Evolutionary conservation across 1,140 invertebrate species (phyloP).

Genomic region (Amphibalanus amphitrite): DNA sequence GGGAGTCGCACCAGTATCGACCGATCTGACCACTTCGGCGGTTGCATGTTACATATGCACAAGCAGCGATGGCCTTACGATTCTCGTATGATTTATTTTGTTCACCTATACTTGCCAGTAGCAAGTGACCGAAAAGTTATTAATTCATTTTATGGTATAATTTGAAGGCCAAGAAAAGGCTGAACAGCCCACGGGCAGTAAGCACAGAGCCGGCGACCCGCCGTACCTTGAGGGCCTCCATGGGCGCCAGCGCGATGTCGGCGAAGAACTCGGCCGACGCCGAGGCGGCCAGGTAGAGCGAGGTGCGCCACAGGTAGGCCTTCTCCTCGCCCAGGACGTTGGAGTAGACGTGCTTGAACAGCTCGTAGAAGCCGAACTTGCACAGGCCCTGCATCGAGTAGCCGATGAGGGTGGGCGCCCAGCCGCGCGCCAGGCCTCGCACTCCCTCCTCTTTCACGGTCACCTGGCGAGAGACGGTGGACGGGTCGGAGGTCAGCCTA

Average conservation of each 20-base stretch:
- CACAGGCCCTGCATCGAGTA: constrained; percentile 72
- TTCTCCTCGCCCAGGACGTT: constrained; percentile 81
- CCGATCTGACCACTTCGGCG: too few relatives aligned
- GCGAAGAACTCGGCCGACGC: constrained; percentile 99
- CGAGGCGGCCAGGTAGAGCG: constrained; percentile 80
- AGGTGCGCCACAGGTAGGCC: constrained; percentile 79
- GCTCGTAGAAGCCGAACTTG: constrained; percentile 63
- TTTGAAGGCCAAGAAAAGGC: too few relatives aligned
- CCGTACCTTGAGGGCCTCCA: constrained; percentile 90
- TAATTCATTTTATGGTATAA: too few relatives aligned
- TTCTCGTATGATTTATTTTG: too few relatives aligned
- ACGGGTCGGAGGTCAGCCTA: too few relatives aligned
- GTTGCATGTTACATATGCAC: too few relatives aligned
- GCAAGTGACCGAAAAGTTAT: too few relatives aligned
- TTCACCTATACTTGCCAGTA: too few relatives aligned
- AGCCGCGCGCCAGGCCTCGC: constrained; percentile 76
- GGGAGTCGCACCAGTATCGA: too few relatives aligned
- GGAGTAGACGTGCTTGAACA: constrained; percentile 76
- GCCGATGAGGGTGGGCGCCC: constrained; percentile 96
- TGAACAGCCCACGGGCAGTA: too few relatives aligned
- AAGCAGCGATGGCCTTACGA: too few relatives aligned
- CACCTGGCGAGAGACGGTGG: constrained; percentile 20
- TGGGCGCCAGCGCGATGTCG: constrained; percentile 91
- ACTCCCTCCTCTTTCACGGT: constrained; percentile 75
- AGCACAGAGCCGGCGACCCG: too few relatives aligned